A percentile compares a stretch with the other conserved stretches of the same genome.
phyloP scores from a whole-genome alignment of 92 coral and sea anemone species.

The Virgularia gustaviana region DNA sequence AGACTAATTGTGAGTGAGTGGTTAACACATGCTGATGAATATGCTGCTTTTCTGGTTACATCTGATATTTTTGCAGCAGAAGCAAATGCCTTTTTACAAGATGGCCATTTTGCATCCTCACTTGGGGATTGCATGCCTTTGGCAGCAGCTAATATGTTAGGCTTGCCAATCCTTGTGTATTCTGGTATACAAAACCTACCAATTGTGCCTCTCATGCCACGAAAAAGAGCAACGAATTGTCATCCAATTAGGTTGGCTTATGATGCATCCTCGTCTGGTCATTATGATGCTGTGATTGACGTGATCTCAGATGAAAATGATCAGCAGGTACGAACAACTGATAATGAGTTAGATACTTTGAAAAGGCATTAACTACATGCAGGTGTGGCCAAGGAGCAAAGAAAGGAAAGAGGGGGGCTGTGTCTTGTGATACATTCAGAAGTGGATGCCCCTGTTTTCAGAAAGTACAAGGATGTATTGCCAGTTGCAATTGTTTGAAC shows the following conservation, averaged over 20 bases:
- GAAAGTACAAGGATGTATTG: neutral
- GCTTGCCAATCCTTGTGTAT: neutral
- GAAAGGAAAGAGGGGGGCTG: neutral
- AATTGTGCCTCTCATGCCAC: neutral
- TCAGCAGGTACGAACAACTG: neutral
- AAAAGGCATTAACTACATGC: neutral
- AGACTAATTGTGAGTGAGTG: neutral
- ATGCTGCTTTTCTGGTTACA: neutral
- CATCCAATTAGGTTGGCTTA: neutral
- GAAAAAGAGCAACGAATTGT: neutral
- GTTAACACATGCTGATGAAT: neutral
- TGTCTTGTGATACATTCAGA: neutral
- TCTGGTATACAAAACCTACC: neutral
- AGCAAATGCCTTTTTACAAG: neutral
- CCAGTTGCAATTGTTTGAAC: neutral
- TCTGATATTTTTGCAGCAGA: neutral
- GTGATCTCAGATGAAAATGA: neutral
- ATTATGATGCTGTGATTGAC: neutral
- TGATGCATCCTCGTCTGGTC: neutral
- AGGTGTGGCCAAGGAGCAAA: conserved; percentile 3
- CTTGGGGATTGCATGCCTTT: conserved; percentile 1
- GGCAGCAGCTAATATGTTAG: neutral
- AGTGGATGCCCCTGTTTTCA: conserved; percentile 5
- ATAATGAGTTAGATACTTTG: neutral
- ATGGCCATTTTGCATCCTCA: neutral